Base-by-base conservation (phyloP, 2,888 invertebrate species). In the Agrochola circellaris region DNA sequence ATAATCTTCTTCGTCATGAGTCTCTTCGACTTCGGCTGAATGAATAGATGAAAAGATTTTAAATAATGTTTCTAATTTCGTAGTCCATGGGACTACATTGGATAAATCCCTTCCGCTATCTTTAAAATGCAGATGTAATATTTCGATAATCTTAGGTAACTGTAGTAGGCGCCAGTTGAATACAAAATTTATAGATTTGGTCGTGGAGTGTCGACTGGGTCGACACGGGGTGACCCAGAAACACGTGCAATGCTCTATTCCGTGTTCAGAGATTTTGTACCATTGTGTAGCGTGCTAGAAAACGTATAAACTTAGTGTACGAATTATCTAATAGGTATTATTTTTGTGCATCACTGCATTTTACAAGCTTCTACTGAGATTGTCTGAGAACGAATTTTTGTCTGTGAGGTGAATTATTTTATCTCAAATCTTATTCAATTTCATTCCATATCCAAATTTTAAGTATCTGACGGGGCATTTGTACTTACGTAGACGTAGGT, bases 181-280 rank as follows among this genome's bases (percentile, higher is more conserved):
- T 86, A 80, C 80, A 83, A 87, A 85, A 89, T 84, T 83, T 86
- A 86, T 88, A 89, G 77, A 86, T 82, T 87, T 90, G 85, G 88
- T 86, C 76, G 86, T 73, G 77, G 82, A 87, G 86, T 82, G 79
- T 51, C 83, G 73, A 56, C 77, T 77, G 84, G 86, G 87, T 89
- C 88, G 87, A 89, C 87, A 82, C 73, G 75, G 85, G 85, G 87
- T 93, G 93, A 93, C 94, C 94, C 87, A 94, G 88, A 92, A 92
- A 92, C 87, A 87, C 89, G 73, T 75, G 81, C 85, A 80, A 61
- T 75, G 72, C 79, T 81, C 71, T 20, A 23, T 64, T 77, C 75
- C 68, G 69, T 87, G 81, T 81, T 84, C 80, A 75, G 54, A 56
- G 76, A 51, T 65, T 58, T 77, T 70, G 42, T 72, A 34, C 68